These are phyloP conservation scores for Otus sunia DNA, from an alignment of 2,113 vertebrate genomes.

Conservation along the genomic window DNA sequence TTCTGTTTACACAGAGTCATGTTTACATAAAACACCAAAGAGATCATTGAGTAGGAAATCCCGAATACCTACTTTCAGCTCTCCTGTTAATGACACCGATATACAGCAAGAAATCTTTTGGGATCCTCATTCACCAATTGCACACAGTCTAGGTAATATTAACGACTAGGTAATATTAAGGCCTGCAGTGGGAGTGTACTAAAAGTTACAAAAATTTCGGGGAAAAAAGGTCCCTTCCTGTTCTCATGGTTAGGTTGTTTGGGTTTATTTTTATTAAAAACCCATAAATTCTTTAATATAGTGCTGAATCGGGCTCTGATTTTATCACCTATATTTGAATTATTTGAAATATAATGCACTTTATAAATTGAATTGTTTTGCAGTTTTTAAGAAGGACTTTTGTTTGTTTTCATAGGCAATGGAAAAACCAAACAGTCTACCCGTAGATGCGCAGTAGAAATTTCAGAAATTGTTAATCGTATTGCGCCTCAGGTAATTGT, in stretches of 20 bases:
- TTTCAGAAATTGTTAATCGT: conserved; percentile 91
- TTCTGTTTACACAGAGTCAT: conserved; percentile 59
- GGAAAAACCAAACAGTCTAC: conserved; percentile 55
- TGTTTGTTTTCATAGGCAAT: conserved; percentile 59
- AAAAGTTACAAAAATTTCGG: neutral
- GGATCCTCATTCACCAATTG: conserved; percentile 80
- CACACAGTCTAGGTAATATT: conserved; percentile 72
- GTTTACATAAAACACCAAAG: conserved; percentile 74
- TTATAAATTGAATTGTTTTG: neutral
- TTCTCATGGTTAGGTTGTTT: neutral
- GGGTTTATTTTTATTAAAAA: neutral
- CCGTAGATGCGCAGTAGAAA: conserved; percentile 77
- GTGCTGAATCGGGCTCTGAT: neutral
- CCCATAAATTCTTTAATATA: neutral
- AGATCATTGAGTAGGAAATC: conserved; percentile 59
- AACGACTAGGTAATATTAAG: conserved; percentile 68
- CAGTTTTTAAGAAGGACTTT: neutral
- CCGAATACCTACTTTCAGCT: conserved; percentile 66
- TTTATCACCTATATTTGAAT: neutral
- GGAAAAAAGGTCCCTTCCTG: neutral
- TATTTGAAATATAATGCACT: neutral
- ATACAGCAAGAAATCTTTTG: conserved; percentile 82
- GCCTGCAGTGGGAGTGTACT: neutral
- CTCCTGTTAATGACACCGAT: conserved; percentile 76
- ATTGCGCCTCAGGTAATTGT: conserved; percentile 90